phyloP scores from a whole-genome alignment of 2,113 vertebrate genomes.

The Cervus canadensis region DNA sequence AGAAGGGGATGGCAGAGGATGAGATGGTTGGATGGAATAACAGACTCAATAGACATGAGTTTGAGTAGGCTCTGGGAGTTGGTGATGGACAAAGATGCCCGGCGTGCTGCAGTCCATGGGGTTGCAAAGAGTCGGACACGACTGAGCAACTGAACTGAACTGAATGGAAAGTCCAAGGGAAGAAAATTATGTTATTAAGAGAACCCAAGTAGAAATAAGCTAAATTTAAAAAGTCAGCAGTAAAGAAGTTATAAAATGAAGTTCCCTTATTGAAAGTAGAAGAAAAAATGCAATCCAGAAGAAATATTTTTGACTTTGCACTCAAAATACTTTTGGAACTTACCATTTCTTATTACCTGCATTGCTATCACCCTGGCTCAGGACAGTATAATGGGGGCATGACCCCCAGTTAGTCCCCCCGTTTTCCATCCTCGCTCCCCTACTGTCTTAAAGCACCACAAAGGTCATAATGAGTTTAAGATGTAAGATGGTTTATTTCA shows the following conservation, averaged over 20 bases:
- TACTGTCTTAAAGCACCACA: background rate
- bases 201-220: background rate
- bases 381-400: background rate
- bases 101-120: background rate
- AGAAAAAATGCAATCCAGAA: background rate
- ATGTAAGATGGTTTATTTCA: background rate
- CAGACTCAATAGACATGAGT: background rate
- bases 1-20: background rate
- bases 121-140: rapidly evolving
- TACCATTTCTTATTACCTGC: background rate
- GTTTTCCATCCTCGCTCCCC: background rate
- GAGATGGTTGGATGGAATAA: background rate
- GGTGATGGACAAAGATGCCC: background rate
- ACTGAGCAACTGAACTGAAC: background rate
- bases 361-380: background rate
- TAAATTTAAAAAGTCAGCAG: background rate
- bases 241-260: background rate
- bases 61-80: background rate
- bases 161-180: background rate
- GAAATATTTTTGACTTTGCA: background rate
- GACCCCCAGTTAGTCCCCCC: background rate
- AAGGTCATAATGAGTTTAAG: background rate
- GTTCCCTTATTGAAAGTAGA: background rate
- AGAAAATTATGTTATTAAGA: background rate
- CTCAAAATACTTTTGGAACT: background rate